Percentiles rank a stretch among this genome's conserved stretches.
These are phyloP conservation scores for Rhyacophila brunnea DNA, from an alignment of 1,140 invertebrate genomes.

Conservation along the genomic window DNA sequence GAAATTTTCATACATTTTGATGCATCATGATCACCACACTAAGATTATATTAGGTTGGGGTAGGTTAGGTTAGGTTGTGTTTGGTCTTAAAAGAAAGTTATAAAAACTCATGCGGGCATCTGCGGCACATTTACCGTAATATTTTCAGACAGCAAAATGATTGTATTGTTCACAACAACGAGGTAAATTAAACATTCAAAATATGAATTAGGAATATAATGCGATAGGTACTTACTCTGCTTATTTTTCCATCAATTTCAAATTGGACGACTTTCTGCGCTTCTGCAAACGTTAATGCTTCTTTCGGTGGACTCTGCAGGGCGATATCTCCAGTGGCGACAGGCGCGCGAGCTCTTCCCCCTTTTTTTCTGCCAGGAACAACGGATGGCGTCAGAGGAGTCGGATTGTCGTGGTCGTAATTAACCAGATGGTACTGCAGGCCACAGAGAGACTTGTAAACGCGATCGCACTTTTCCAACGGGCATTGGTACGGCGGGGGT, in stretches of 20 bases:
- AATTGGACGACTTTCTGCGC: constrained; percentile 82
- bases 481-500: constrained; percentile 81
- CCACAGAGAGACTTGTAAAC: constrained; percentile 84
- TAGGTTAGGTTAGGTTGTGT: too few relatives aligned
- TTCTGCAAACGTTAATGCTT: constrained; percentile 73
- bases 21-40: too few relatives aligned
- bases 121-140: too few relatives aligned
- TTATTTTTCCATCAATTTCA: constrained; percentile 74
- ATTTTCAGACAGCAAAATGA: too few relatives aligned
- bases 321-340: constrained; percentile 52
- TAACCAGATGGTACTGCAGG: constrained; percentile 81
- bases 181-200: too few relatives aligned
- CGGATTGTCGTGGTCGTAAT: constrained; percentile 75
- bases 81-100: too few relatives aligned
- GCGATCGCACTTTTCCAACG: constrained; percentile 77
- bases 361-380: constrained; percentile 43
- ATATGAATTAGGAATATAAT: too few relatives aligned
- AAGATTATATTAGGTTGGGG: too few relatives aligned
- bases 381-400: constrained; percentile 52
- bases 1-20: too few relatives aligned
- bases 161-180: too few relatives aligned
- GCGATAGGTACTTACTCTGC: constrained; percentile 46
- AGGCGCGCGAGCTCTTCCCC: constrained; percentile 50
- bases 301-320: constrained; percentile 54
- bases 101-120: too few relatives aligned